Conservation (phyloP, 2,797 vertebrate species). For the Anguilla obscura region DNA sequence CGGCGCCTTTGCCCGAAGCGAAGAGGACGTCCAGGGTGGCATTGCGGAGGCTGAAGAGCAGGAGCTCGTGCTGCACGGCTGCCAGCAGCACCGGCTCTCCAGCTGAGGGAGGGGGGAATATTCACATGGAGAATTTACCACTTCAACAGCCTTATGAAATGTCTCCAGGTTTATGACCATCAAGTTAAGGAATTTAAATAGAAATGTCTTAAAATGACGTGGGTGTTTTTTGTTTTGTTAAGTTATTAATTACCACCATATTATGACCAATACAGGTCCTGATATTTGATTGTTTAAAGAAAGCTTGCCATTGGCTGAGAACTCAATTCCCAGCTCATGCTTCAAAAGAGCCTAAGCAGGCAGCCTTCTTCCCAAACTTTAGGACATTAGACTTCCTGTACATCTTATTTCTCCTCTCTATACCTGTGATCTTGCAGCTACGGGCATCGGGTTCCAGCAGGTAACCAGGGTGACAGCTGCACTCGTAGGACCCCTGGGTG, state of each 20-base stretch:
- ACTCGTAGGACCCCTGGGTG: constrained; percentile 75
- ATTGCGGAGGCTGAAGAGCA: constrained; percentile 76
- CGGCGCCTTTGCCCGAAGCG: constrained; percentile 63
- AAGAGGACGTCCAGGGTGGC: constrained; percentile 69
- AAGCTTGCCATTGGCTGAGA: not conserved
- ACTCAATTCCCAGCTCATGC: not conserved
- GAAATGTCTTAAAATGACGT: not conserved
- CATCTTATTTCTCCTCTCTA: constrained; percentile 25
- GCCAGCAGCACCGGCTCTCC: constrained; percentile 82
- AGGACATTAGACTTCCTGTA: not conserved
- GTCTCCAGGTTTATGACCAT: not conserved
- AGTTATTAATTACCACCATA: not conserved
- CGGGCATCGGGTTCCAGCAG: constrained; percentile 76
- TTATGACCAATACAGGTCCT: not conserved
- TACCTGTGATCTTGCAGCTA: constrained; percentile 83
- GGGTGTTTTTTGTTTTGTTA: not conserved
- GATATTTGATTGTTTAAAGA: not conserved
- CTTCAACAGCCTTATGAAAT: not conserved
- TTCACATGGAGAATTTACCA: not conserved
- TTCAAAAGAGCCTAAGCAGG: not conserved
- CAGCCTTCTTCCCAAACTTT: not conserved
- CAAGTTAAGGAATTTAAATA: not conserved
- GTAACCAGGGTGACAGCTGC: constrained; percentile 79
- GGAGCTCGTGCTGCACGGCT: constrained; percentile 79
- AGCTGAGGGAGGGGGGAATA: constrained; percentile 49